phyloP scores from a whole-genome alignment of 2,888 invertebrate genomes.

The Panorpa germanica region DNA sequence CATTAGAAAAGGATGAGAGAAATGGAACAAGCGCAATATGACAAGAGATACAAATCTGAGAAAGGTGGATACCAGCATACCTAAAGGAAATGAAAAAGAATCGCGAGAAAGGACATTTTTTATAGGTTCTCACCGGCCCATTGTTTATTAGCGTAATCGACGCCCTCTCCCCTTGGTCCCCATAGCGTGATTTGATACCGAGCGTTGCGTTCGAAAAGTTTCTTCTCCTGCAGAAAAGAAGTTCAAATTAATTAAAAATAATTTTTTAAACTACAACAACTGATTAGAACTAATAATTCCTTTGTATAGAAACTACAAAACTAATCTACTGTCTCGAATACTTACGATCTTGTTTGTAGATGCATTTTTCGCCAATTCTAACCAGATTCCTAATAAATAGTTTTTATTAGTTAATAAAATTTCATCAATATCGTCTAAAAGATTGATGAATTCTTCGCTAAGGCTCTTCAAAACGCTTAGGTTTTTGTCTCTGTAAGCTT shows the following conservation, averaged over 20 bases:
- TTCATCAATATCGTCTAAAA: slow-evolving; percentile 42
- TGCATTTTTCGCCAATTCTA: slow-evolving; percentile 37
- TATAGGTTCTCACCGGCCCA: slow-evolving; percentile 73
- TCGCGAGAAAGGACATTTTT: no score
- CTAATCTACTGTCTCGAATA: slow-evolving; percentile 2
- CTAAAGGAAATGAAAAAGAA: no score
- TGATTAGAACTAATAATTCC: no score
- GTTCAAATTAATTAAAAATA: no score
- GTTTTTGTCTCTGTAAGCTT: slow-evolving; percentile 20
- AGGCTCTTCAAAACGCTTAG: slow-evolving; percentile 17
- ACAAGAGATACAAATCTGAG: no score
- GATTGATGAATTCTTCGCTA: slow-evolving; percentile 24
- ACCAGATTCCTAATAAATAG: slow-evolving; percentile 55
- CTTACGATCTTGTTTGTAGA: slow-evolving; percentile 25
- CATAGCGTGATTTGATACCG: slow-evolving; percentile 85
- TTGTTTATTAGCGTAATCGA: slow-evolving; percentile 86
- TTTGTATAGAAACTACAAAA: neutral
- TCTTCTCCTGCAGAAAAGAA: slow-evolving; percentile 25
- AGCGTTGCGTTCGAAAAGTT: slow-evolving; percentile 57
- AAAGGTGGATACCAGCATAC: no score
- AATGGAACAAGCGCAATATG: no score
- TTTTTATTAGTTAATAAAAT: slow-evolving; percentile 40
- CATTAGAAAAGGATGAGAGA: no score
- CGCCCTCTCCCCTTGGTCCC: slow-evolving; percentile 81
- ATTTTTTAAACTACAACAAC: no score